phyloP scores from a whole-genome alignment of 2,113 vertebrate genomes.

The Labrus mixtus region DNA sequence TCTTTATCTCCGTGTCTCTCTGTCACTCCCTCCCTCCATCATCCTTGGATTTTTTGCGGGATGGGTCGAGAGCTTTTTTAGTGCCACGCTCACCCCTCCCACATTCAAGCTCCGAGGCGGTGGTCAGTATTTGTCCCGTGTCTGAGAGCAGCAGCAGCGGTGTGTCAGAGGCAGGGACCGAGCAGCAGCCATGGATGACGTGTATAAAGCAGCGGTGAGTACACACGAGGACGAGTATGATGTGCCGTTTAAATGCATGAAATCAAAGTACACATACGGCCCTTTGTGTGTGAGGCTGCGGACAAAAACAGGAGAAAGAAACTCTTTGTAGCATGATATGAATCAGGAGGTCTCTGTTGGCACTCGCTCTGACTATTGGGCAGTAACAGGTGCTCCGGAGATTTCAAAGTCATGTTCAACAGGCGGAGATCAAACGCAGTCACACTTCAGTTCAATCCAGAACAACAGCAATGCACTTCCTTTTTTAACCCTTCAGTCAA shows the following conservation, averaged over 20 bases:
- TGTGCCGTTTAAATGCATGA: background rate
- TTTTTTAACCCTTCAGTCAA: no score
- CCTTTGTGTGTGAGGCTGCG: background rate
- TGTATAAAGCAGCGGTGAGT: conserved; percentile 88
- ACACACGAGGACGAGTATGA: background rate
- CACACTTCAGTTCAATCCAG: background rate
- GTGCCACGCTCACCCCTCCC: conserved; percentile 52
- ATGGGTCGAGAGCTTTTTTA: conserved; percentile 73
- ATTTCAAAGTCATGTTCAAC: conserved; percentile 20
- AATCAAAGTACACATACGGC: background rate
- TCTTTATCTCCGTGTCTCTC: conserved; percentile 55
- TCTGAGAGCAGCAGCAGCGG: conserved; percentile 50
- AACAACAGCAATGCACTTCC: no score
- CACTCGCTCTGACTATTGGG: background rate
- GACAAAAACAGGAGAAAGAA: background rate
- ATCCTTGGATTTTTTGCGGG: conserved; percentile 68
- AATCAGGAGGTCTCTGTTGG: background rate
- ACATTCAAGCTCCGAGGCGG: conserved; percentile 71
- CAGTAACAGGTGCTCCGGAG: background rate
- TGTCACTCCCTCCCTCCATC: conserved; percentile 52
- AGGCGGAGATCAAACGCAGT: background rate
- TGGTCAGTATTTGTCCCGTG: conserved; percentile 65
- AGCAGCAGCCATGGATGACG: conserved; percentile 85
- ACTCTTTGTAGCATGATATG: background rate
- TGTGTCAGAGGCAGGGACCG: conserved; percentile 47